phyloP scores from a whole-genome alignment of 2,113 vertebrate genomes.

The Dasyurus viverrinus region DNA sequence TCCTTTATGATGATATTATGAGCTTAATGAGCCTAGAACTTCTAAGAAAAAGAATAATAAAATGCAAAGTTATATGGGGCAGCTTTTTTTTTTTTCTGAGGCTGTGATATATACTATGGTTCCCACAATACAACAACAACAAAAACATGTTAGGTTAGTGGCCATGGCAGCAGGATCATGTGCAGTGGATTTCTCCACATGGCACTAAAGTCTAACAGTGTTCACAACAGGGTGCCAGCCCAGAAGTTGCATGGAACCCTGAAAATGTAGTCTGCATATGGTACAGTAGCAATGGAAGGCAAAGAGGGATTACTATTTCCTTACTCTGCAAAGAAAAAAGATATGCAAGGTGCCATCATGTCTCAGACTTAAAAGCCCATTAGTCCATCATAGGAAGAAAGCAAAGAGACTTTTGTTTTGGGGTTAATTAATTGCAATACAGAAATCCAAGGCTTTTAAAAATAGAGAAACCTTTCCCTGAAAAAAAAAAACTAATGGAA shows the following conservation, averaged over 20 bases:
- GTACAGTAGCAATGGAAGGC: conserved; percentile 47
- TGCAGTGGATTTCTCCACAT: neutral
- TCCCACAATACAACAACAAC: conserved; percentile 4
- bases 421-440: conserved; percentile 50
- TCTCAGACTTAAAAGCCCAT: conserved; percentile 50
- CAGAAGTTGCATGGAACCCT: neutral
- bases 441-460: conserved; percentile 52
- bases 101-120: neutral
- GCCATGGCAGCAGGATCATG: neutral
- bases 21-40: neutral
- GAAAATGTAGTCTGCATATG: neutral
- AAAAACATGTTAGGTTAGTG: neutral
- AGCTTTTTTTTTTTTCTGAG: conserved; percentile 11
- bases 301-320: conserved; percentile 17
- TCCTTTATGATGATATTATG: neutral
- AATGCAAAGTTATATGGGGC: neutral
- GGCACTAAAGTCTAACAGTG: neutral
- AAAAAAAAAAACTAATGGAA: neutral
- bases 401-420: conserved; percentile 40
- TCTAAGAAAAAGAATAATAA: neutral
- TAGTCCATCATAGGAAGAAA: conserved; percentile 22
- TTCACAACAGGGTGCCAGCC: neutral
- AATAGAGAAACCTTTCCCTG: conserved; percentile 25
- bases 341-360: conserved; percentile 21
- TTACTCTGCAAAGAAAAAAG: conserved; percentile 54